phyloP scores from a whole-genome alignment of 2,113 vertebrate genomes.

The Heterotilapia buettikoferi region DNA sequence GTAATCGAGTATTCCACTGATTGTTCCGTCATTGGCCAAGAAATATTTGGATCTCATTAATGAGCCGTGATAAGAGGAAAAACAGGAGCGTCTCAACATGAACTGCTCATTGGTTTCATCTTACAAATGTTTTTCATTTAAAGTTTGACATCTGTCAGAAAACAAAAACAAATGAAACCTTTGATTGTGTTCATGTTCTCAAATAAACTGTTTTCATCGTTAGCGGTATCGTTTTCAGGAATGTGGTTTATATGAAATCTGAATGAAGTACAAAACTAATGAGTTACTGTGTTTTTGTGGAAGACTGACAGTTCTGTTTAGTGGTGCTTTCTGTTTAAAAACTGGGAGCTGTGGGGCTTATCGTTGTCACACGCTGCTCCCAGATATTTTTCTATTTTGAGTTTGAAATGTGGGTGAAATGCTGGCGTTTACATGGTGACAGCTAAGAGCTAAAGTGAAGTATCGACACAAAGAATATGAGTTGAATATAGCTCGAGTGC shows the following conservation, averaged over 20 bases:
- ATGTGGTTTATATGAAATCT: not conserved
- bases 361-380: accelerated
- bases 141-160: not conserved
- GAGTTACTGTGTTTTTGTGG: not conserved
- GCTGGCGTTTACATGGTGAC: not conserved
- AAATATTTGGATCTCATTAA: not conserved
- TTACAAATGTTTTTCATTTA: not conserved
- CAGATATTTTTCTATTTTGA: not conserved
- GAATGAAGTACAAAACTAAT: accelerated
- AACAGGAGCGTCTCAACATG: not conserved
- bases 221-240: not conserved
- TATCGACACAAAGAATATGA: accelerated
- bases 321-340: not conserved
- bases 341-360: not conserved
- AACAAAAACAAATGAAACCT: not conserved
- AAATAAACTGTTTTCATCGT: not conserved
- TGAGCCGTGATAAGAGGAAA: not conserved
- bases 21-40: not conserved
- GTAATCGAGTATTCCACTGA: not conserved
- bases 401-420: not conserved
- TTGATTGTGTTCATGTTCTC: not conserved
- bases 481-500: not conserved
- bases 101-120: accelerated
- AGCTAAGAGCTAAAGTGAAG: accelerated
- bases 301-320: not conserved